Evolutionary conservation across 2,888 invertebrate genomes (phyloP), one percentile per base, ranked within the genome.

Genomic region (Linnaemya vulpina): DNA sequence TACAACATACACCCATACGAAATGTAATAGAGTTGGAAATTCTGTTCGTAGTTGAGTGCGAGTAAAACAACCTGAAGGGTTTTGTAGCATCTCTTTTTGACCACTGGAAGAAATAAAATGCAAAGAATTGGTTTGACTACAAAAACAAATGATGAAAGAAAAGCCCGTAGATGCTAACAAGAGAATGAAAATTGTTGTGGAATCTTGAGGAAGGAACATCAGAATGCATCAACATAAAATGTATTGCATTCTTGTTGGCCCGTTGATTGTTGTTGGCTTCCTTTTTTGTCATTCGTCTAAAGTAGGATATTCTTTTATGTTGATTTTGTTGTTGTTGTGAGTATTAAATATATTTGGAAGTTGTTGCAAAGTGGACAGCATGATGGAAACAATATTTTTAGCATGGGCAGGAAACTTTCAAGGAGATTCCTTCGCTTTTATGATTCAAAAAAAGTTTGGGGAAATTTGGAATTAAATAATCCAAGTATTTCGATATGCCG

Each of bases 31-130:
- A 15, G 9, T 65, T 35, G 22, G 49, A 65, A 73, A 58, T 40
- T 43, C 40, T 60, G 35, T 67, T 53, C 46, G 22, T 25, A 9
- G 20, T 40, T 51, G 25, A n/a, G 13, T 40, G 51, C 4, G 43
- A 55, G 55, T 8, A 51, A 46, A 20, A 43, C 15, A 75, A 75
- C 71, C 70, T 46, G n/a, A 46, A 80, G 84, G 80, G 84, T 67
- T 76, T 30, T 80, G 25, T 38, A 67, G 51, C 38, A 80, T 62
- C 60, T 71, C 80, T 76, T 15, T 53, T 71, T 84, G 84, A 76
- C 84, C 84, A 84, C 77, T 84, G 84, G 80, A 84, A 67, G 71
- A 38, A 71, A 80, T 51, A 58, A 74, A 78, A 53, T 55, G 30
- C 71, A 68, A 62, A 35, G 74, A 60, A 43, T 43, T 22, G n/a